Conservation (phyloP, 1,140 invertebrate species). For the Diuraphis noxia region DNA sequence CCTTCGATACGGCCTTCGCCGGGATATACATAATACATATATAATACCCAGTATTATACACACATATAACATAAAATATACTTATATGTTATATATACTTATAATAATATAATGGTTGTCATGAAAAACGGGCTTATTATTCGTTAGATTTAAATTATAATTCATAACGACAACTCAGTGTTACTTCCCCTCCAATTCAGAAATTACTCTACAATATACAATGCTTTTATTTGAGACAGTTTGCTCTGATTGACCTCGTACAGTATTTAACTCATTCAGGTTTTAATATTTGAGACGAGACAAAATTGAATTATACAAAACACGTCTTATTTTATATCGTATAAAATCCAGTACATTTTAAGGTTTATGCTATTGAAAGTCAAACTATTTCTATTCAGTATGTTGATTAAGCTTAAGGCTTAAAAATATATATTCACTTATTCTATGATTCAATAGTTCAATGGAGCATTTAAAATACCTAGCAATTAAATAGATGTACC, state of each 20-base stretch:
- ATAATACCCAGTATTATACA: background rate
- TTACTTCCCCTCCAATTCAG: background rate
- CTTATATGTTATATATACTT: background rate
- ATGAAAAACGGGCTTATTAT: background rate
- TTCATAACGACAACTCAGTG: background rate
- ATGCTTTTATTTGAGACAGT: slow-evolving; percentile 1
- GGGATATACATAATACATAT: background rate
- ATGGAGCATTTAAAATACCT: background rate
- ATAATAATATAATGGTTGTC: background rate
- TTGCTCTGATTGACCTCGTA: slow-evolving; percentile 23
- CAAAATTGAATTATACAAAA: slow-evolving; percentile 29
- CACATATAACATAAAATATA: background rate
- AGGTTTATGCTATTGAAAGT: background rate
- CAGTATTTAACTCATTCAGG: background rate
- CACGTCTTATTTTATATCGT: background rate
- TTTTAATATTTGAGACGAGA: background rate
- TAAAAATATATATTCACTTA: background rate
- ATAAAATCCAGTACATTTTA: background rate
- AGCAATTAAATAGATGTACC: background rate
- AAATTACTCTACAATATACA: slow-evolving; percentile 36
- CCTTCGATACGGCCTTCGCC: background rate
- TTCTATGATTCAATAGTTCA: background rate
- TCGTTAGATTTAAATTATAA: slow-evolving; percentile 9
- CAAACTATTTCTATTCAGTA: background rate
- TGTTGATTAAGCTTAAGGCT: background rate